Base-by-base conservation (phyloP, 2,888 invertebrate genomes). In the Epinotia demarniana region DNA sequence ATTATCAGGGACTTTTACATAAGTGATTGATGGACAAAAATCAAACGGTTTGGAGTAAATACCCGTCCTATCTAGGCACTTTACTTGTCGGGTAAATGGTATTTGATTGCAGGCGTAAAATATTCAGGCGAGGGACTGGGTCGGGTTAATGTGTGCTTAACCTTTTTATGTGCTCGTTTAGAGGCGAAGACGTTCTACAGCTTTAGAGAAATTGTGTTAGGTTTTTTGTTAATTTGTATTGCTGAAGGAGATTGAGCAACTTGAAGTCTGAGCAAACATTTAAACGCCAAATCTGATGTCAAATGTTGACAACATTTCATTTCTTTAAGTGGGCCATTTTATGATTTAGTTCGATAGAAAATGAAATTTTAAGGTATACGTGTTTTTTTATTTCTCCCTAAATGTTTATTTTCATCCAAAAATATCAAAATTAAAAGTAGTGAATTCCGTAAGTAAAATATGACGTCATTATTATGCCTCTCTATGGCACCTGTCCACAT, bases 21-120 rank as follows among this genome's bases (percentile, higher is more conserved):
- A 27, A 6, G 11, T 71, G 71, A 75, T 66, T 75, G 66, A 67
- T 67, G 61, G 75, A 71, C 75, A 67, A 67, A 72, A 75, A 75
- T 72, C 66, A 75, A 61, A 75, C 66, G 61, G 46, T 72, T 72
- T 11, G 16, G 33, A 13, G 33, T 58, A 57, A 57, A n/a, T 33
- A 39, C 39, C 43, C 53, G 19, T 62, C n/a, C n/a, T n/a, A 58
- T 68, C 46, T 19, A 46, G 33, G 33, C 33, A 33, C 61, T 16
- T 23, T 27, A 61, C 69, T 74, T 61, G 23, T 19, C 27, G 23
- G 46, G 68, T 57, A 69, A 69, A 58, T 74, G 61, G 46, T 69
- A 74, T 74, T 69, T 69, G 73, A 74, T 74, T 74, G 63, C 49
- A 58, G 57, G 27, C 33, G 16, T 74, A 27, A 74, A 74, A 63